Conservation (phyloP, 2,797 vertebrate genomes). For the Artibeus jamaicensis region DNA sequence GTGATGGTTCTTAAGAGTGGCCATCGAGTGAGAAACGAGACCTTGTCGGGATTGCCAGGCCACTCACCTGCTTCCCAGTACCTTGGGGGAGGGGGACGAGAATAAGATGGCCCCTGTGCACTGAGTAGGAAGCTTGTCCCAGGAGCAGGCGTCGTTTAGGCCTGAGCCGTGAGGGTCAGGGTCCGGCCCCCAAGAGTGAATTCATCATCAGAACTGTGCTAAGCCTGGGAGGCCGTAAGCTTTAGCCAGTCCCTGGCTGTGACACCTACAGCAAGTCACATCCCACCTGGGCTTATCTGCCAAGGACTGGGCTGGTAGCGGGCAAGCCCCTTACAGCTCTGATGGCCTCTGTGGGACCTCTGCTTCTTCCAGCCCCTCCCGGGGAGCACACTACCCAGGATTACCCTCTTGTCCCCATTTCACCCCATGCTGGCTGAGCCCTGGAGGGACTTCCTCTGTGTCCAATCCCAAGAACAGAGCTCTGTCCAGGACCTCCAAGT, state of each 20-base stretch:
- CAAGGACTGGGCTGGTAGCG: not conserved
- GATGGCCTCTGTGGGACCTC: not conserved
- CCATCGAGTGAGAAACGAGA: not conserved
- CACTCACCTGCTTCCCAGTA: not conserved
- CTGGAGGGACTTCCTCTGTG: conserved; percentile 42
- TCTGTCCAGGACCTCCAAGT: conserved; percentile 42
- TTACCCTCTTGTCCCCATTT: conserved; percentile 28
- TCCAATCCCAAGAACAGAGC: conserved; percentile 30
- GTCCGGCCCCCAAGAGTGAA: not conserved
- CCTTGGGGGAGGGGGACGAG: no score
- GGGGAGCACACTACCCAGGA: not conserved
- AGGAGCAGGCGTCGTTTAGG: not conserved
- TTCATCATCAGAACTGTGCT: not conserved
- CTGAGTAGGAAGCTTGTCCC: not conserved
- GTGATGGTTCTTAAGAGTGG: not conserved
- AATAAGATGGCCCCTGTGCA: not conserved
- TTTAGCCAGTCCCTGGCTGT: not conserved
- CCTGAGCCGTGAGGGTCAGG: not conserved
- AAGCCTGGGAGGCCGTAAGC: not conserved
- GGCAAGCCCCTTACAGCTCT: not conserved
- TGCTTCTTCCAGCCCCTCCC: not conserved
- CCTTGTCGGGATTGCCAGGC: not conserved
- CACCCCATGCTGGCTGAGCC: conserved; percentile 27
- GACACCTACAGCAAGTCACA: not conserved
- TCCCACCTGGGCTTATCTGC: not conserved